These are phyloP conservation scores for Andrena trimmerana DNA, from an alignment of 2,888 invertebrate species.

Conservation along the genomic window DNA sequence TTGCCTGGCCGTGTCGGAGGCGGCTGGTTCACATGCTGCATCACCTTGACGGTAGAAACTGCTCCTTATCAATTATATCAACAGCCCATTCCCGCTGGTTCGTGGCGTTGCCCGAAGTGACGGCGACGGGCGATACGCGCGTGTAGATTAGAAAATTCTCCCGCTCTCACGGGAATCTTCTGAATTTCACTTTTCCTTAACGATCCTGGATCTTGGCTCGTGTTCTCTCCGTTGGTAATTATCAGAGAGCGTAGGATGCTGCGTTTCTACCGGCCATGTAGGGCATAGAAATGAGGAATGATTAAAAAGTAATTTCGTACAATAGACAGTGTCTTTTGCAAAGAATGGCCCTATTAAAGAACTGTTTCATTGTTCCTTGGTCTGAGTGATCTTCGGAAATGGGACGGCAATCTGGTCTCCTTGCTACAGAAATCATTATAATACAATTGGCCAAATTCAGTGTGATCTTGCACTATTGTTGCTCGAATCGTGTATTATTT, in stretches of 20 bases:
- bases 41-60: slow-evolving; percentile 43
- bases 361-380: too few relatives aligned
- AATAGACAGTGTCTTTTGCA: not conserved
- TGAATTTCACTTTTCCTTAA: slow-evolving; percentile 51
- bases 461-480: too few relatives aligned
- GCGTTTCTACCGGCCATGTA: not conserved
- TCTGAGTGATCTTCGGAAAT: too few relatives aligned
- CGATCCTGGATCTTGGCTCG: not conserved
- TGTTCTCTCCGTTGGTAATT: not conserved
- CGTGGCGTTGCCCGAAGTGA: not conserved
- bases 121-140: not conserved
- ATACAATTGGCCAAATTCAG: too few relatives aligned
- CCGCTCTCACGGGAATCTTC: slow-evolving; percentile 34
- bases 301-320: not conserved
- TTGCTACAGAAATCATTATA: too few relatives aligned
- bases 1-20: slow-evolving; percentile 59
- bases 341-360: not conserved
- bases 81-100: slow-evolving; percentile 27
- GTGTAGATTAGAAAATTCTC: slow-evolving; percentile 34
- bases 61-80: slow-evolving; percentile 48
- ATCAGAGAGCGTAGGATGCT: not conserved
- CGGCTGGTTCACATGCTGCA: slow-evolving; percentile 46
- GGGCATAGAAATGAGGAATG: not conserved
- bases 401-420: too few relatives aligned
- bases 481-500: too few relatives aligned